Percentiles rank a stretch among this genome's conserved stretches.
Evolutionary conservation across 2,113 vertebrate species (phyloP).

Genomic region (Brachyhypopomus occidentalis): DNA sequence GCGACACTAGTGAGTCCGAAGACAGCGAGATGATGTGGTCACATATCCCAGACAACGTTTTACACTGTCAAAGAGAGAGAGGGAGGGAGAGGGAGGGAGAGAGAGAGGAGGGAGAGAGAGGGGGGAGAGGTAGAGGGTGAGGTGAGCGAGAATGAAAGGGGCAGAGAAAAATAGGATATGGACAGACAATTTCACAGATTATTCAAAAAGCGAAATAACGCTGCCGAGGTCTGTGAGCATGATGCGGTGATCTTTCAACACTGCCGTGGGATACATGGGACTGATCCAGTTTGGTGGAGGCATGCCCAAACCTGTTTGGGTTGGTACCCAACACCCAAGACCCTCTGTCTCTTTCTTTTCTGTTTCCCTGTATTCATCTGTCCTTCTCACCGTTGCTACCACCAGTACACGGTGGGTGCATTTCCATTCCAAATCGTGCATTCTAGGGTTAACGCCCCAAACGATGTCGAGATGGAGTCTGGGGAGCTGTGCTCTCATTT

Average conservation of each 20-base stretch:
- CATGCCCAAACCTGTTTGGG: constrained; percentile 36
- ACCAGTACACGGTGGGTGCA: not conserved
- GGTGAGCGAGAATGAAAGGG: constrained; percentile 23
- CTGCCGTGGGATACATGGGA: constrained; percentile 51
- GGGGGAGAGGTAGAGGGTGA: constrained; percentile 34
- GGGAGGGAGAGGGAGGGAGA: constrained; percentile 10
- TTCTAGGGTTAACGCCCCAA: not conserved
- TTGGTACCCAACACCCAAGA: not conserved
- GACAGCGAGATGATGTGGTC: constrained; percentile 93
- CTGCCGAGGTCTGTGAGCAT: constrained; percentile 56
- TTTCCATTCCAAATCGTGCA: not conserved
- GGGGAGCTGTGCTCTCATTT: not conserved
- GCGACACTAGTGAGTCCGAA: constrained; percentile 85
- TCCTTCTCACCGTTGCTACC: not conserved
- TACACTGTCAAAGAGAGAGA: constrained; percentile 78
- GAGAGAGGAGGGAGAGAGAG: constrained; percentile 56
- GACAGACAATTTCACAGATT: constrained; percentile 31
- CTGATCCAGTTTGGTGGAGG: constrained; percentile 51
- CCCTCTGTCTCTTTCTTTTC: not conserved
- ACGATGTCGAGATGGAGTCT: no score
- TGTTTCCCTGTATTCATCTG: not conserved
- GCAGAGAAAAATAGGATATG: constrained; percentile 59
- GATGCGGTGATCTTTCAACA: constrained; percentile 12
- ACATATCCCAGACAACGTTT: constrained; percentile 90
- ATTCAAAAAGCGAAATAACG: not conserved